These are phyloP conservation scores for Cynodonichthys magdalenae DNA, from an alignment of 2,797 vertebrate genomes.

Conservation along the genomic window DNA sequence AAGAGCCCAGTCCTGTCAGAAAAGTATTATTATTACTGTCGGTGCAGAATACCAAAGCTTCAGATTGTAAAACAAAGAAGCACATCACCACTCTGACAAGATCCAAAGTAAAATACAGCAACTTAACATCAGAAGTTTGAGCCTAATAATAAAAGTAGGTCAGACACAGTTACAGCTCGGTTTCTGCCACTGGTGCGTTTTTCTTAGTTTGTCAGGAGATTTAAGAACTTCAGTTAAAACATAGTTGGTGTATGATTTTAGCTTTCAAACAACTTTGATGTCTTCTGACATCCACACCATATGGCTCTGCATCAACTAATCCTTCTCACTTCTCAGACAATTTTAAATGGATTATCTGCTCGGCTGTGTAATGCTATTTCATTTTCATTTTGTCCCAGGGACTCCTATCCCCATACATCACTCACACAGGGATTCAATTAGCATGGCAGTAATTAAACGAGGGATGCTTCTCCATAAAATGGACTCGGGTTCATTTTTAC, in stretches of 20 bases:
- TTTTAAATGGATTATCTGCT: slow-evolving; percentile 74
- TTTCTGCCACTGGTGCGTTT: not conserved
- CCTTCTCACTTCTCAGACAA: slow-evolving; percentile 57
- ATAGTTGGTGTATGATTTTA: slow-evolving; percentile 35
- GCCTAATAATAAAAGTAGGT: not conserved
- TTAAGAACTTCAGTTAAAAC: slow-evolving; percentile 5
- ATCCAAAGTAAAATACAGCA: not conserved
- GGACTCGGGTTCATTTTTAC: slow-evolving; percentile 38
- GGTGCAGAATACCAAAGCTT: no score
- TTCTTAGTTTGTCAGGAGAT: slow-evolving; percentile 12
- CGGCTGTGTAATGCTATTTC: slow-evolving; percentile 68
- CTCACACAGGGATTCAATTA: slow-evolving; percentile 73
- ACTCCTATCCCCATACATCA: slow-evolving; percentile 60
- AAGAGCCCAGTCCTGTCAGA: no score
- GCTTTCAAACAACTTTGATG: slow-evolving; percentile 49
- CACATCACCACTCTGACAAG: not conserved
- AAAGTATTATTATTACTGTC: no score
- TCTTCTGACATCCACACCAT: slow-evolving; percentile 42
- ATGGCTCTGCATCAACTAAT: slow-evolving; percentile 55
- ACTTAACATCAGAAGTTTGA: not conserved
- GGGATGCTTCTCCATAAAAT: slow-evolving; percentile 54
- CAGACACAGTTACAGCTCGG: not conserved
- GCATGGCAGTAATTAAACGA: slow-evolving; percentile 64
- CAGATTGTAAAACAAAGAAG: no score
- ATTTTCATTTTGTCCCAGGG: slow-evolving; percentile 61